These are phyloP conservation scores for Nymphicus hollandicus DNA, from an alignment of 2,113 vertebrate genomes.

Conservation along the genomic window DNA sequence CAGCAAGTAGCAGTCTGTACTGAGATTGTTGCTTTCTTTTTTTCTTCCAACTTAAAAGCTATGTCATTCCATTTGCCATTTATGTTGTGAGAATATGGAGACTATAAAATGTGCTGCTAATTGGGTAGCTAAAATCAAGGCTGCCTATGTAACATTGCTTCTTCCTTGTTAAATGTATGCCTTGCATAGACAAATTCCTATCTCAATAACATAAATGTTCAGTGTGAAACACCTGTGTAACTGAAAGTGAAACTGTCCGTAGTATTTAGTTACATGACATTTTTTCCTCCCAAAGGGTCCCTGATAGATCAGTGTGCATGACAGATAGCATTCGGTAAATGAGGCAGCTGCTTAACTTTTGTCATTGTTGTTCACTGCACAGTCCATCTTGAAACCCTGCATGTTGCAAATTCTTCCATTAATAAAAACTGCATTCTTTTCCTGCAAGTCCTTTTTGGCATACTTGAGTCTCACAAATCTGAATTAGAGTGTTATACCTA, in stretches of 20 bases:
- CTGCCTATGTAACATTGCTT: background rate
- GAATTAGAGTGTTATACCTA: background rate
- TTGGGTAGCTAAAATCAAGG: background rate
- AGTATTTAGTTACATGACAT: conserved; percentile 50
- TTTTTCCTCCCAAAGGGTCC: background rate
- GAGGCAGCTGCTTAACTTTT: conserved; percentile 63
- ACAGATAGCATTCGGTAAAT: conserved; percentile 16
- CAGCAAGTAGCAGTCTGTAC: background rate
- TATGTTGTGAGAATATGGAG: background rate
- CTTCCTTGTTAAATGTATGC: background rate
- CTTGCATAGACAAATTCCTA: background rate
- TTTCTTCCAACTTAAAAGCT: background rate
- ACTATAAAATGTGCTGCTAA: background rate
- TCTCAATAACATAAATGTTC: background rate
- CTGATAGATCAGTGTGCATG: background rate
- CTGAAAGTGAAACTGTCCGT: background rate
- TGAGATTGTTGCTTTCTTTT: background rate
- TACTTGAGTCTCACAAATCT: background rate
- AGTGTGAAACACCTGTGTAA: conserved; percentile 20
- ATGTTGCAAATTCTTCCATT: conserved; percentile 10
- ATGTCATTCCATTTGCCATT: background rate
- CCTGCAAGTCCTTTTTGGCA: background rate
- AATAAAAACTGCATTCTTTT: background rate
- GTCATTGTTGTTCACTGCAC: conserved; percentile 12
- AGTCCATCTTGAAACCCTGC: background rate